phyloP scores from a whole-genome alignment of 2,888 invertebrate genomes.

The Drosophila prolongata region DNA sequence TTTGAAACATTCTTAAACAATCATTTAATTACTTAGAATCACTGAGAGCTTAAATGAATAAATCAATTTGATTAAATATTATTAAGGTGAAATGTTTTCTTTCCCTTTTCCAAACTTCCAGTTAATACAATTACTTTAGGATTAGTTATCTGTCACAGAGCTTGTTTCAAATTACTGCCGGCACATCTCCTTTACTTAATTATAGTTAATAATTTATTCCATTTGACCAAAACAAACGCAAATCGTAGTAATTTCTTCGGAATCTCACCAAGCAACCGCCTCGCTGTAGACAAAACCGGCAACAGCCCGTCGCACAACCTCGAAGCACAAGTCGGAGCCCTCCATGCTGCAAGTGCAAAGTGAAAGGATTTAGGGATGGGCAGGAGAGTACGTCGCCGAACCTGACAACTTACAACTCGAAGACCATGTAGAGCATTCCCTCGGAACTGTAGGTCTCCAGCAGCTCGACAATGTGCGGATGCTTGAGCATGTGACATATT shows the following conservation, averaged over 20 bases:
- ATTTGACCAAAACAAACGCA: conserved; percentile 15
- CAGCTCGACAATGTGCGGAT: conserved; percentile 99
- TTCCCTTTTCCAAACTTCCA: too few species aligned
- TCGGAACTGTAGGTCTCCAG: conserved; percentile 99
- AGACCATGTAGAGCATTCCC: conserved; percentile 99
- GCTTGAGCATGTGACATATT: conserved; percentile 99
- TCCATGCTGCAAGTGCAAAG: conserved; percentile 92
- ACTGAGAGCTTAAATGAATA: too few species aligned
- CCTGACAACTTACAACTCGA: conserved; percentile 95
- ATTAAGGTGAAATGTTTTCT: too few species aligned
- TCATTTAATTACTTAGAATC: too few species aligned
- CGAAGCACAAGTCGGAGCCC: conserved; percentile 98
- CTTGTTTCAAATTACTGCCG: not conserved
- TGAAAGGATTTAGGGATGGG: conserved; percentile 39
- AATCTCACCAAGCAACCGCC: conserved; percentile 97
- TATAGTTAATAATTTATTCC: conserved; percentile 16
- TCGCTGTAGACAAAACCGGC: conserved; percentile 99
- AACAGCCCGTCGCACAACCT: conserved; percentile 97
- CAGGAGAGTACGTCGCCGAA: not conserved
- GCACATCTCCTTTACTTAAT: conserved; percentile 1
- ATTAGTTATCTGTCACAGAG: not conserved
- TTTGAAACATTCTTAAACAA: too few species aligned
- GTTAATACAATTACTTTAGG: too few species aligned
- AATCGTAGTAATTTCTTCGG: conserved; percentile 15
- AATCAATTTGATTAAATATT: too few species aligned